These are phyloP conservation scores for Protonibea diacanthus DNA, from an alignment of 2,797 vertebrate species.

Conservation along the genomic window DNA sequence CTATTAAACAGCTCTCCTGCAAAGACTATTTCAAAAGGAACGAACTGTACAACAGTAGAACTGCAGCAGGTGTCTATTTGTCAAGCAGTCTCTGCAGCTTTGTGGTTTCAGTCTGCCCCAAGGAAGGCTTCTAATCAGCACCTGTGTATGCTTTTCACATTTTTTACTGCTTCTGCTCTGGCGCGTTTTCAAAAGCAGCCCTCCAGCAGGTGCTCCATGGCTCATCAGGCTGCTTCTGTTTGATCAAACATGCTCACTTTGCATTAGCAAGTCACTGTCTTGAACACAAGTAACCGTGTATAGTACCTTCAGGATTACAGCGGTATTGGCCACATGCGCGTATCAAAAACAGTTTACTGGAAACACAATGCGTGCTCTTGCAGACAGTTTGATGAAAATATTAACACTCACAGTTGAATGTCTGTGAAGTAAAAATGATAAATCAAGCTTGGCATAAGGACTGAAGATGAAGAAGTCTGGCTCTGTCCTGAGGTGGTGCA, in stretches of 20 bases:
- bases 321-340: neutral
- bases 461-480: neutral
- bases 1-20: conserved; percentile 69
- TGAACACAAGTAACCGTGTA: conserved; percentile 10
- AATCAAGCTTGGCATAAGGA: neutral
- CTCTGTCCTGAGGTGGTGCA: neutral
- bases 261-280: conserved; percentile 14
- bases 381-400: neutral
- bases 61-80: conserved; percentile 58
- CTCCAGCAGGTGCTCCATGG: conserved; percentile 55
- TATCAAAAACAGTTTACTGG: neutral
- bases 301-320: neutral
- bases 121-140: conserved; percentile 63
- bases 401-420: neutral
- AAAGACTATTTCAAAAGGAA: conserved; percentile 58
- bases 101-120: conserved; percentile 50
- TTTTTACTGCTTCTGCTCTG: conserved; percentile 66
- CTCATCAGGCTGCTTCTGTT: conserved; percentile 49
- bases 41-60: conserved; percentile 42
- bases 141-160: conserved; percentile 60
- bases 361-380: neutral
- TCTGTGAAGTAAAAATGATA: neutral
- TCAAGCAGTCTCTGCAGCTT: conserved; percentile 43
- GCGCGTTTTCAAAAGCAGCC: conserved; percentile 53
- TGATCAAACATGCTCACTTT: conserved; percentile 44